Base-by-base conservation (phyloP, 2,888 invertebrate species). In the Pogonocherus hispidulus region DNA sequence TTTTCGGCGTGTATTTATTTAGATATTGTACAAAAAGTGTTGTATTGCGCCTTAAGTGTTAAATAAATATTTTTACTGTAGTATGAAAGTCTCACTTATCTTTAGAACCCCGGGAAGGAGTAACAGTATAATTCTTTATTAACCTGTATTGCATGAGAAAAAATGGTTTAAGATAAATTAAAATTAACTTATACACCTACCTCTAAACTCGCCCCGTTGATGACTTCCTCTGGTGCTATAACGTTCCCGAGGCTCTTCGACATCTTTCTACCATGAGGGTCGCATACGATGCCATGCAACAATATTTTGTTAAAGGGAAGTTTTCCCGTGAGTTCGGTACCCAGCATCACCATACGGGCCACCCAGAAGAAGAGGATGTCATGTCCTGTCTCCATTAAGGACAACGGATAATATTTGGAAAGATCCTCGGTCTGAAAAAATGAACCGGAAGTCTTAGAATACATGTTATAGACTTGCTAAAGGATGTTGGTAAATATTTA, bases 321-420 rank as follows among this genome's bases (percentile, higher is more conserved):
- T 84, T 94, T 90, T 47, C 79, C 79, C 63, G 96, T 87, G n/a
- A 99, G 87, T 76, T 95, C 91, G 77, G 94, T 93, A 0, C 98
- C 97, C 79, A 99, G 91, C 91, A 99, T 99, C 0, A 99, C 99
- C 99, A 99, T 99, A 70, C 98, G 89, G 0, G 99, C 99, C 3
- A 99, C 99, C 99, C 99, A 99, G 88, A 99, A 99, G 89, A 99
- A 99, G 52, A 99, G 85, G 80, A 99, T 99, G 81, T 96, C 99
- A 83, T 99, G 97, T 0, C 99, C 98, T 0, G 98, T 99, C 87
- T 99, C 99, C 77, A 99, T 87, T 49, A 99, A 84, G 0, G 93
- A 91, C 0, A 96, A 94, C 0, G 99, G 99, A 87, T 97, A 99
- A 70, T 78, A 77, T 52, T 78, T 78, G 8, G 63, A 20, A 3